Evolutionary conservation across 1,140 invertebrate genomes (phyloP), one percentile per base, ranked within the genome.

Genomic region (Bombus confusus): DNA sequence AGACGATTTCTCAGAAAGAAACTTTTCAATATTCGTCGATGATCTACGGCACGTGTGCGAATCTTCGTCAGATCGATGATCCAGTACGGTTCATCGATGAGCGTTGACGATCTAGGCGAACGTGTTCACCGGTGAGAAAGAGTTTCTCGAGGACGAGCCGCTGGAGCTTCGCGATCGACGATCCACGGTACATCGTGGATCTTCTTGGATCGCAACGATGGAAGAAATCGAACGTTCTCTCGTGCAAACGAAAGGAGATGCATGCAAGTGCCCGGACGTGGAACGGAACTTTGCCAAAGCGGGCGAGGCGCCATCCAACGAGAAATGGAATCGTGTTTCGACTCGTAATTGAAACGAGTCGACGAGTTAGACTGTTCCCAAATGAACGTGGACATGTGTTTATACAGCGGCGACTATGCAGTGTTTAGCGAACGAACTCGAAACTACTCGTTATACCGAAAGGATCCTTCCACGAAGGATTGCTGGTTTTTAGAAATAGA

Each of bases 391-490:
- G n/a, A 41, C n/a, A 31, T 2, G 2, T 43, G 69, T 74, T 31
- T 74, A 12, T 73, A 47, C n/a, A 47, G 72, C 72, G n/a, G 34
- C n/a, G 39, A 43, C 18, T n/a, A n/a, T n/a, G 28, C 3, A 25
- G n/a, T 41, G 15, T 39, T 76, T 41, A 15, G 43, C 37, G 37
- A 39, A 72, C 79, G 37, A 59, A 80, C 76, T 66, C 31, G 52
- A 34, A 74, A 31, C 13, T 74, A 31, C 28, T 62, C 28, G 57
- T 77, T 77, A 15, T 28, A 59, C 15, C 15, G 75, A 62, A 59
- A 25, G 10, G 22, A 37, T 52, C 73, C 41, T 75, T 75, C 73
- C 73, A 52, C 73, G 43, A 47, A 75, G 43, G 41, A 25, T 75
- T 3, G 10, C 2, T 52, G 57, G 15, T n/a, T 31, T n/a, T 62